phyloP scores from a whole-genome alignment of 2,888 invertebrate species.

The Thecocarcelia acutangulata region DNA sequence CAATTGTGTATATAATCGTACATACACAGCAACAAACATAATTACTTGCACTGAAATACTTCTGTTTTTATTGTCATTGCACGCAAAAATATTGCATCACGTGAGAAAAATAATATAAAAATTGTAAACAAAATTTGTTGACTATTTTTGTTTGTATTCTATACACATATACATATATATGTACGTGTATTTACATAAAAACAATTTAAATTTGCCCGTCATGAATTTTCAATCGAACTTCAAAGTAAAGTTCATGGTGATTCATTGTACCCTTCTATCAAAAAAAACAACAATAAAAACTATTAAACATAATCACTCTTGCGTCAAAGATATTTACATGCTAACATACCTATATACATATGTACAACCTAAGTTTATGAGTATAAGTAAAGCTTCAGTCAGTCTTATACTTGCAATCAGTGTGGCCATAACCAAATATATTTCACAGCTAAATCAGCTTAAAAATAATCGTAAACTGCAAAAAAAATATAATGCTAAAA shows the following conservation, averaged over 20 bases:
- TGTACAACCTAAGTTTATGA: neutral
- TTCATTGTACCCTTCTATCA: slow-evolving; percentile 19
- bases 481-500: no score
- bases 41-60: no score
- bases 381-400: slow-evolving; percentile 44
- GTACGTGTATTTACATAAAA: no score
- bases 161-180: no score
- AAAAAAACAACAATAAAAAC: no score
- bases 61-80: neutral
- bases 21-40: no score
- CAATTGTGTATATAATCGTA: no score
- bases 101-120: slow-evolving; percentile 7
- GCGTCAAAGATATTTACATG: neutral
- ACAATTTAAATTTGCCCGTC: neutral
- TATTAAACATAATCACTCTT: neutral
- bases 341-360: neutral
- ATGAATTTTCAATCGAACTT: slow-evolving; percentile 18
- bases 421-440: no score
- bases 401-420: neutral
- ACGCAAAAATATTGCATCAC: neutral
- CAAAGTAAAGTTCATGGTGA: slow-evolving; percentile 47
- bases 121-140: neutral
- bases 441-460: no score
- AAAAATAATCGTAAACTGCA: no score
- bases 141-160: no score